Percentiles rank a stretch among this genome's conserved stretches.
phyloP scores from a whole-genome alignment of 2,888 invertebrate genomes.

The Podotricha telesiphe region DNA sequence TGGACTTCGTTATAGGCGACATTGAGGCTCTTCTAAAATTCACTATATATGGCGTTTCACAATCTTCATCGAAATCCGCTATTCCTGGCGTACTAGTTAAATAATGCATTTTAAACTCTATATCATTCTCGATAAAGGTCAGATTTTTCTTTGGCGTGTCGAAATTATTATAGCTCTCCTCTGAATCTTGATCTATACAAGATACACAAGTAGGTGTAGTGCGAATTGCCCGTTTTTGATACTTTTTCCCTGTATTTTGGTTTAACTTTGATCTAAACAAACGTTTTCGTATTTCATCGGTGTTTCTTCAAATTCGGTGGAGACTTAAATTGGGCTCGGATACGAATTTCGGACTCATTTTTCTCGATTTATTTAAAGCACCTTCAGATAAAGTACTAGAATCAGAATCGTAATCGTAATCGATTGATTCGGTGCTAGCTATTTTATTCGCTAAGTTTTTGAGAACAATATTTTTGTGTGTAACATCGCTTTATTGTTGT shows the following conservation, averaged over 20 bases:
- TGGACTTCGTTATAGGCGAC: slow-evolving; percentile 94
- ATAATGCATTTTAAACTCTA: slow-evolving; percentile 62
- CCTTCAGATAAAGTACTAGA: slow-evolving; percentile 75
- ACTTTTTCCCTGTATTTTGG: slow-evolving; percentile 70
- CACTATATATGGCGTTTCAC: slow-evolving; percentile 69
- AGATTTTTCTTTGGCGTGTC: slow-evolving; percentile 64
- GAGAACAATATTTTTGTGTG: slow-evolving; percentile 74
- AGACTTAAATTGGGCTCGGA: slow-evolving; percentile 78
- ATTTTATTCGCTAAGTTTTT: slow-evolving; percentile 77
- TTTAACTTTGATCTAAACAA: slow-evolving; percentile 73
- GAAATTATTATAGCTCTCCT: slow-evolving; percentile 52
- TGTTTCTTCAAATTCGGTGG: slow-evolving; percentile 62
- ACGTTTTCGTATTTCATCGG: slow-evolving; percentile 73
- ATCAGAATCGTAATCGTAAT: slow-evolving; percentile 74
- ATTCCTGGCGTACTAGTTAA: slow-evolving; percentile 77
- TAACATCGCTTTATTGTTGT: slow-evolving; percentile 69
- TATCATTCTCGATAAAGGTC: slow-evolving; percentile 48
- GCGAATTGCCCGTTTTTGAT: slow-evolving; percentile 67
- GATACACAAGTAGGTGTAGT: slow-evolving; percentile 76
- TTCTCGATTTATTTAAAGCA: slow-evolving; percentile 64
- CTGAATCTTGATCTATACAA: slow-evolving; percentile 72
- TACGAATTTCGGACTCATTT: slow-evolving; percentile 76
- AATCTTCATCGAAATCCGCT: slow-evolving; percentile 65
- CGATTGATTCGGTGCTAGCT: slow-evolving; percentile 69
- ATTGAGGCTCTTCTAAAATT: slow-evolving; percentile 88